Evolutionary conservation across 2,888 invertebrate species (phyloP), one percentile per base, ranked within the genome.

Genomic region (Cryptus armator): DNA sequence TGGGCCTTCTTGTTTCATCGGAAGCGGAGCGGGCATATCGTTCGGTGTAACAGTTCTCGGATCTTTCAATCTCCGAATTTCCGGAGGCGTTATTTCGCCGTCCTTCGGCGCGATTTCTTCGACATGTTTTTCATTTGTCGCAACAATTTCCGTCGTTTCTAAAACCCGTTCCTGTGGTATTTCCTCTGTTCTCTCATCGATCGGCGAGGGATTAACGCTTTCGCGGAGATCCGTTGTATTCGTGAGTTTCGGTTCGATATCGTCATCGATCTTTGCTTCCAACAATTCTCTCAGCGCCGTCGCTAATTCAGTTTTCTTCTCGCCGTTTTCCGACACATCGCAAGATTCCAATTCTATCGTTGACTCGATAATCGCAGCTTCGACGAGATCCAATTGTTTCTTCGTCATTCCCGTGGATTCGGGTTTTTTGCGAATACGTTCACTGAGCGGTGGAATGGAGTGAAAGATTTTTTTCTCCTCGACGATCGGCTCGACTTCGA

Each of bases 401-500:
- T 91, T 93, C 6, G 90, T 59, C 14, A 87, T 70, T 0, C 81
- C 80, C 29, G 88, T 86, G 0, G 88, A 83, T 10, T 93, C 93
- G 10, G 89, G 77, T 43, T 93, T 93, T 77, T 93, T 93, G 0
- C 93, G 91, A 12, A 93, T 93, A 46, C 93, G 88, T 64, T 93
- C 93, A 77, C 93, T 93, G 12, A 93, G 84, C 0, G 93, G 93
- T 51, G 92, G 91, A 81, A 93, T 93, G 4, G 93, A 92, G 6
- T 92, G 90, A 85, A 93, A 92, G 19, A 91, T 89, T 72, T 91
- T 91, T 3, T 90, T 86, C 0, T 92, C 90, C 3, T 84, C 86
- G 9, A 77, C 51, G 1, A 88, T 71, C 0, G 87, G 86, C 51
- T 93, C 91, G 2, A 89, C 70, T 66, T 92, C 91, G 83, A 90